Conservation (phyloP, 1,140 invertebrate species). For the Bombus turneri region DNA sequence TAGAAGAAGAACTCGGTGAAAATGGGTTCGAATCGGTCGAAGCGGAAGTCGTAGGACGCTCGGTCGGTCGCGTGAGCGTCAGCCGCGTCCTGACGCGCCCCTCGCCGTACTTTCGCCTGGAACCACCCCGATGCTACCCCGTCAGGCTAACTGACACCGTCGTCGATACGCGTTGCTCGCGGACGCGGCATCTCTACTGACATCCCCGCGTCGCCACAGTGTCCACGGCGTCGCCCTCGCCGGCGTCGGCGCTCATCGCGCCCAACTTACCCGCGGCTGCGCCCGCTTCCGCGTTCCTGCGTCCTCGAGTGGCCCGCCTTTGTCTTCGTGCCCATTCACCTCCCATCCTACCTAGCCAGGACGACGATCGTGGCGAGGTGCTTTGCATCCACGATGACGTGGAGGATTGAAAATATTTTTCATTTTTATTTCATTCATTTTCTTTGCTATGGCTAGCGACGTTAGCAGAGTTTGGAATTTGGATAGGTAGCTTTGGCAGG, state of each 20-base stretch:
- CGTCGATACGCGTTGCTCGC: constrained; percentile 11
- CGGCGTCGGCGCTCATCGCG: constrained; percentile 37
- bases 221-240: constrained; percentile 9
- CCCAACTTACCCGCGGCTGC: constrained; percentile 27
- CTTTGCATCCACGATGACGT: not conserved
- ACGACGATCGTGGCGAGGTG: constrained; percentile 8
- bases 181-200: constrained; percentile 55
- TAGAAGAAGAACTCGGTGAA: not conserved
- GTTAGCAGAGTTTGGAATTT: no score
- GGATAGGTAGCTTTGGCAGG: no score
- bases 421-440: no score
- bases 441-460: no score
- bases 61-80: constrained; percentile 21
- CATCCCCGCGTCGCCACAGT: constrained; percentile 4
- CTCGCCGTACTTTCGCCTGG: constrained; percentile 37
- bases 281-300: constrained; percentile 43
- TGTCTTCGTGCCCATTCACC: constrained; percentile 37
- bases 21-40: not conserved
- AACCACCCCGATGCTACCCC: constrained; percentile 48
- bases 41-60: constrained; percentile 17
- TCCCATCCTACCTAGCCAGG: constrained; percentile 2
- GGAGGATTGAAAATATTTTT: no score
- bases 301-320: constrained; percentile 44
- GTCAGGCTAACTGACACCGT: constrained; percentile 26
- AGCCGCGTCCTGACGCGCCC: constrained; percentile 14